Percentiles rank a stretch among this genome's conserved stretches.
Evolutionary conservation across 2,888 invertebrate genomes (phyloP).

Genomic region (Mylabris sibirica): DNA sequence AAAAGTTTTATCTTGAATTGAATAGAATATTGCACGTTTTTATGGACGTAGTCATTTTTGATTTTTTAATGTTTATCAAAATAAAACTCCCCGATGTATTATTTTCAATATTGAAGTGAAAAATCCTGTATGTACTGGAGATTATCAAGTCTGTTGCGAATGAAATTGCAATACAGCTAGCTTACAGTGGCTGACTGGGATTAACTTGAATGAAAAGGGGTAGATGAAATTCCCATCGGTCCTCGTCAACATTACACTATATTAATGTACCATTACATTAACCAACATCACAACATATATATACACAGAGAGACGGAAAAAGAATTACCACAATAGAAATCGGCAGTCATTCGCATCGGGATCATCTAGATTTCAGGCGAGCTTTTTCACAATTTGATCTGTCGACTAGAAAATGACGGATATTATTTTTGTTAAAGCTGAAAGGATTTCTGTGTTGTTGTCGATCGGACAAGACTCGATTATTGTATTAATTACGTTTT

Average conservation of each 20-base stretch:
- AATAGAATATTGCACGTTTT: no score
- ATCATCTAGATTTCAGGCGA: neutral
- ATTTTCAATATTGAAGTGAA: conserved; percentile 3
- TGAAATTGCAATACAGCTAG: conserved; percentile 14
- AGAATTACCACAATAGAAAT: neutral
- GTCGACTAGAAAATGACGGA: neutral
- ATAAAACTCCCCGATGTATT: neutral
- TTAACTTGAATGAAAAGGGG: conserved; percentile 15
- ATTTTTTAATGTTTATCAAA: neutral
- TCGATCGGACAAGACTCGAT: no score
- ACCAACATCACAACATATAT: neutral
- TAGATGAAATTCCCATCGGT: conserved; percentile 14
- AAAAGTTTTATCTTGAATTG: no score
- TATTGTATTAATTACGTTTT: no score
- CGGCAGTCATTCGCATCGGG: neutral
- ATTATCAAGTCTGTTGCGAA: conserved; percentile 14
- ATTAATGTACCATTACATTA: neutral
- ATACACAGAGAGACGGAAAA: neutral
- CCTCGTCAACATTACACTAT: conserved; percentile 11
- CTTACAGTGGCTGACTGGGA: conserved; percentile 11
- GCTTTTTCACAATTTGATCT: neutral
- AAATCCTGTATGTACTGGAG: conserved; percentile 10
- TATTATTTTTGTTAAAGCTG: neutral
- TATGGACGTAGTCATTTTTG: no score
- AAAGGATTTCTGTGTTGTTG: neutral